Evolutionary conservation across 2,797 vertebrate species (phyloP), one percentile per base, ranked within the genome.

Genomic region (Discoglossus pictus): DNA sequence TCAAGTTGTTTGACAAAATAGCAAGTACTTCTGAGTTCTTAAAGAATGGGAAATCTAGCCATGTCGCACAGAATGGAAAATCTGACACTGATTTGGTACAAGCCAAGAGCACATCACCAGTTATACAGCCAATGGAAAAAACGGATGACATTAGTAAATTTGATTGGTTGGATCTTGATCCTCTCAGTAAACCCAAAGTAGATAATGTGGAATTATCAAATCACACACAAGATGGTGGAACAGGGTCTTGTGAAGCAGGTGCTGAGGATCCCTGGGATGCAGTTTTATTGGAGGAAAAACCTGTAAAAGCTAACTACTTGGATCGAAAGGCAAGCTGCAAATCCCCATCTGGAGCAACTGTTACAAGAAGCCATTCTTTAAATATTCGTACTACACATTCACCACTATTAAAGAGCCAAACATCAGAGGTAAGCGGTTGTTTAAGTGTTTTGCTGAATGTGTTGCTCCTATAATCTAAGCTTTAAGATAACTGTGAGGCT

Each of bases 111-210:
- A 86, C 88, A 39, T 88, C 88, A 36, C 90, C 86, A 16, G 86
- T 76, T 68, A 83, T 91, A 0, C 83, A 88, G 0, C 42, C 73
- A 65, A 61, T 89, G 0, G 90, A 93, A 71, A 79, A 88, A 10
- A 71, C 89, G 1, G 77, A 76, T 27, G 85, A 83, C 65, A 90
- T 93, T 39, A 93, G 90, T 78, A 86, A 90, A 72, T 93, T 98
- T 20, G 95, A 98, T 44, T 99, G 97, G 97, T 75, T 98, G 73
- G 97, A 99, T 75, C 85, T 99, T 77, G 97, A 99, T 86, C 97
- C 97, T 2, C 86, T 99, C 24, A 96, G 88, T 58, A 97, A 94
- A 78, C 88, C 82, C 7, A 94, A 89, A 75, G 82, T 91, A 2
- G 95, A 97, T 62, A 82, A 27, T 9, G 78, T 86, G 64, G 91